phyloP scores from a whole-genome alignment of 2,888 invertebrate species.

The Ennomos erosarius region DNA sequence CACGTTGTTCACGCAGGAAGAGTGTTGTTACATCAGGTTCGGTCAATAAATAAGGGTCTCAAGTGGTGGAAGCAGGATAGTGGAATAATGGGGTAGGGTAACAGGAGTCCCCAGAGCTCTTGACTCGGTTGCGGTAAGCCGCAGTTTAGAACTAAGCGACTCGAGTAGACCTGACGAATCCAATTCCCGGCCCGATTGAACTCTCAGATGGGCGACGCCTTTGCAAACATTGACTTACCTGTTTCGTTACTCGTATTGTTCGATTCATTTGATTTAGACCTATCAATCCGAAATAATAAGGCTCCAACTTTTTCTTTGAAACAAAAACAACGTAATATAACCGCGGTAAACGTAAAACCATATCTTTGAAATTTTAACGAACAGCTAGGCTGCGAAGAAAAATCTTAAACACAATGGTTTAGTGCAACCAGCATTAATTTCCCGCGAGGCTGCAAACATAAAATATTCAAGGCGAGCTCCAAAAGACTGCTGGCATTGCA shows the following conservation, averaged over 20 bases:
- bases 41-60: constrained; percentile 66
- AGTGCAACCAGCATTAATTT: constrained; percentile 69
- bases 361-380: constrained; percentile 54
- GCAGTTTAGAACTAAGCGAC: constrained; percentile 58
- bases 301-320: constrained; percentile 13
- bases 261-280: constrained; percentile 28
- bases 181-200: constrained; percentile 52
- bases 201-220: constrained; percentile 45
- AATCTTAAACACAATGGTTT: constrained; percentile 64
- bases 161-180: constrained; percentile 51
- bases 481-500: constrained; percentile 59
- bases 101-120: constrained; percentile 58
- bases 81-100: constrained; percentile 66
- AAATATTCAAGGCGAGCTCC: constrained; percentile 68
- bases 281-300: constrained; percentile 20
- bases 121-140: constrained; percentile 60
- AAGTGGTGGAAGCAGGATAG: constrained; percentile 61
- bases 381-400: constrained; percentile 48
- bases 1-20: constrained; percentile 54
- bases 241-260: constrained; percentile 26
- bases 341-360: constrained; percentile 35
- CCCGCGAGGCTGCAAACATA: constrained; percentile 64
- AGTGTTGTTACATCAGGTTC: constrained; percentile 56
- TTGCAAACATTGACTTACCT: constrained; percentile 46
- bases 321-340: constrained; percentile 24